phyloP scores from a whole-genome alignment of 2,888 invertebrate genomes.

The Fragum sueziense region DNA sequence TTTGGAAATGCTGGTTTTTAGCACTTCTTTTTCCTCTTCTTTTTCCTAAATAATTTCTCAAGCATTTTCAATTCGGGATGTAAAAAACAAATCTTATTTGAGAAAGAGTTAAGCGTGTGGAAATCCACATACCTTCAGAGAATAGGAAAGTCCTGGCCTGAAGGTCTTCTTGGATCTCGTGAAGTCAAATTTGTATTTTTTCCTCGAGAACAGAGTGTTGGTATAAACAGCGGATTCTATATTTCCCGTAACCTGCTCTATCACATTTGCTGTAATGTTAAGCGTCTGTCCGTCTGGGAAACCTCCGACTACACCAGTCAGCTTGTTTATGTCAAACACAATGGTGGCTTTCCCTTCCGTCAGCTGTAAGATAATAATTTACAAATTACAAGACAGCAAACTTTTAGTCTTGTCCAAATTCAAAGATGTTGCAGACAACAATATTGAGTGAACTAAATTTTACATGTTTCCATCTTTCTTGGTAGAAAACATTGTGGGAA shows the following conservation, averaged over 20 bases:
- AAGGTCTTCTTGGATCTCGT: slow-evolving; percentile 65
- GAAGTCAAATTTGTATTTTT: slow-evolving; percentile 63
- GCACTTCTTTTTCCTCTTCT: too few species aligned
- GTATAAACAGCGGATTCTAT: slow-evolving; percentile 59
- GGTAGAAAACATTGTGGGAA: too few species aligned
- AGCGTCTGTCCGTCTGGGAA: slow-evolving; percentile 69
- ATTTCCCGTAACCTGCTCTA: slow-evolving; percentile 67
- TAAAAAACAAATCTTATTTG: too few species aligned
- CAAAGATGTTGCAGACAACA: too few species aligned
- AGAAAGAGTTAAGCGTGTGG: too few species aligned
- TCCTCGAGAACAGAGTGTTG: slow-evolving; percentile 61
- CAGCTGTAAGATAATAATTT: not conserved
- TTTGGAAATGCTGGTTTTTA: too few species aligned
- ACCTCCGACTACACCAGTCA: slow-evolving; percentile 39
- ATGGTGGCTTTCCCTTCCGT: not conserved
- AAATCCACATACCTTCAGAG: too few species aligned
- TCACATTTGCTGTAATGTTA: slow-evolving; percentile 63
- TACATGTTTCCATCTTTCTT: too few species aligned
- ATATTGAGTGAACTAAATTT: too few species aligned
- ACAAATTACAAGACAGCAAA: not conserved
- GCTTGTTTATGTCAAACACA: not conserved
- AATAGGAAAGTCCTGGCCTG: slow-evolving; percentile 68
- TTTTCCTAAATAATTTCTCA: too few species aligned
- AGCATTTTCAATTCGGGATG: too few species aligned
- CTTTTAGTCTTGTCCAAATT: too few species aligned